These are phyloP conservation scores for Nymphalis c-album DNA, from an alignment of 2,888 invertebrate species.

Conservation along the genomic window DNA sequence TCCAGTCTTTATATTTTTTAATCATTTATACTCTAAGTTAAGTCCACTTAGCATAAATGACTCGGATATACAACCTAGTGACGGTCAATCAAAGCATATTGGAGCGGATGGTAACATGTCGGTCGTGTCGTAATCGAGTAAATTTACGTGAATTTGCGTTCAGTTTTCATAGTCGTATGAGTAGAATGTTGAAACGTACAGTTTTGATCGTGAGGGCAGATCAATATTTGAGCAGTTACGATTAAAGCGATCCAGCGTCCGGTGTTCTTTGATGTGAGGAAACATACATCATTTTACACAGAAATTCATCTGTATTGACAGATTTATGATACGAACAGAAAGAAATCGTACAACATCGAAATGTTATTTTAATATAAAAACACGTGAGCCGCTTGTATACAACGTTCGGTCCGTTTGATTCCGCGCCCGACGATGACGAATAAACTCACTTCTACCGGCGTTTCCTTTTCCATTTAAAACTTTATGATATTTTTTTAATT, in stretches of 20 bases:
- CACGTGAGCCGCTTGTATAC: too few species aligned
- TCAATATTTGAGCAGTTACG: slow-evolving; percentile 35
- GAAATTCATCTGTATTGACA: slow-evolving; percentile 46
- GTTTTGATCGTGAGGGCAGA: slow-evolving; percentile 25
- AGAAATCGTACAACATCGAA: slow-evolving; percentile 31
- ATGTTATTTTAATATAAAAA: slow-evolving; percentile 27
- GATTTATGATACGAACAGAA: slow-evolving; percentile 45
- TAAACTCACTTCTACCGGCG: too few species aligned
- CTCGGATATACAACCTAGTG: too few species aligned
- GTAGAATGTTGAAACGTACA: slow-evolving; percentile 19
- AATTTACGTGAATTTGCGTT: not conserved
- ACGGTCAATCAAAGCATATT: too few species aligned
- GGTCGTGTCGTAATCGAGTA: not conserved
- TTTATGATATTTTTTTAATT: too few species aligned
- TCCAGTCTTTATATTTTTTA: too few species aligned
- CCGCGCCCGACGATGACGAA: too few species aligned
- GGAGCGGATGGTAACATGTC: not conserved
- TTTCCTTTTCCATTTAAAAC: too few species aligned
- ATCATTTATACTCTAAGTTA: too few species aligned
- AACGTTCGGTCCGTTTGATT: too few species aligned
- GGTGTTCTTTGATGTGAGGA: slow-evolving; percentile 45
- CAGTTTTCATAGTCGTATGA: not conserved
- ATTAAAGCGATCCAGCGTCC: slow-evolving; percentile 26
- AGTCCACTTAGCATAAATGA: too few species aligned
- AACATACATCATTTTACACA: slow-evolving; percentile 44